A percentile compares a stretch with the other conserved stretches of the same genome.
Evolutionary conservation across 2,113 vertebrate genomes (phyloP).

Genomic region (Aepyceros melampus): DNA sequence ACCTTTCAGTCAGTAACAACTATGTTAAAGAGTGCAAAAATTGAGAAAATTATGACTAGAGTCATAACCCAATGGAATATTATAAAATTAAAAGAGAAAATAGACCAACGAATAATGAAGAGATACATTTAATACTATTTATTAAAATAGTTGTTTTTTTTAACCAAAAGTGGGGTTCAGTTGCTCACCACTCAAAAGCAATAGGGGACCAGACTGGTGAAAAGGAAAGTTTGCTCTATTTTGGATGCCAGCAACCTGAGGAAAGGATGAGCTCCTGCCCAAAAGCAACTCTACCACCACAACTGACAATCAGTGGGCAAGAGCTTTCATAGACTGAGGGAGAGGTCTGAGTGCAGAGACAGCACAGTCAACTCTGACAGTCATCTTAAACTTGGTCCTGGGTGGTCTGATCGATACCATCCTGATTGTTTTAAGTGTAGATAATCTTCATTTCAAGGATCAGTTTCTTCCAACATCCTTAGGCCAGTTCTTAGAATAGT

Average conservation of each 20-base stretch:
- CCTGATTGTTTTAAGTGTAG: not conserved
- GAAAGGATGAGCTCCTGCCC: too few species aligned
- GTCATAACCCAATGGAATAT: not conserved
- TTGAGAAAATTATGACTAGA: not conserved
- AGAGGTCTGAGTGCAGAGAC: not conserved
- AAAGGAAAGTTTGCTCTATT: too few species aligned
- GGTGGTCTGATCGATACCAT: not conserved
- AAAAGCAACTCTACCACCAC: too few species aligned
- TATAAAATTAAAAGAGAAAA: not conserved
- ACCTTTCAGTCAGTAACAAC: not conserved
- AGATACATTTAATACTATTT: not conserved
- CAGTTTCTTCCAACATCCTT: not conserved
- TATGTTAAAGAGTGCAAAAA: not conserved
- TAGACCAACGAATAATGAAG: not conserved
- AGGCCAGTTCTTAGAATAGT: not conserved
- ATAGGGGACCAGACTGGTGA: too few species aligned
- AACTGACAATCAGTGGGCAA: too few species aligned
- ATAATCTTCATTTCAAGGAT: not conserved
- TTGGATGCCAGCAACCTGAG: too few species aligned
- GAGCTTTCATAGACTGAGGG: too few species aligned
- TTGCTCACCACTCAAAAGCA: not conserved
- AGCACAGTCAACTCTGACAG: not conserved
- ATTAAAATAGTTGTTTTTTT: not conserved
- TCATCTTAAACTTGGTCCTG: not conserved
- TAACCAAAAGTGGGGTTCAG: not conserved